These are phyloP conservation scores for Cerastoderma edule DNA, from an alignment of 2,888 invertebrate genomes.

Conservation along the genomic window DNA sequence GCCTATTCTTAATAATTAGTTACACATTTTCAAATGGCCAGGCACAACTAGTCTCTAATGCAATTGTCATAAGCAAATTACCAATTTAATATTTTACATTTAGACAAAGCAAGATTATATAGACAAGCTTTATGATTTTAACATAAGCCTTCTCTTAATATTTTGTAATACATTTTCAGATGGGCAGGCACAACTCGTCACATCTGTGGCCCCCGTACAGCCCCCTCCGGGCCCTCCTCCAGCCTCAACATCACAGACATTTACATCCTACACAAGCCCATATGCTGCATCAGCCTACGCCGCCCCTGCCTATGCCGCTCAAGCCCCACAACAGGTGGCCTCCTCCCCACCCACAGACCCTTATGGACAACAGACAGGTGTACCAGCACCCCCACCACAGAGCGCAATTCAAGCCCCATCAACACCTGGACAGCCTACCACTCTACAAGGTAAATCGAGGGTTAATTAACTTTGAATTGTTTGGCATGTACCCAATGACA, in stretches of 20 bases:
- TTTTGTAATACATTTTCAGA: constrained; percentile 30
- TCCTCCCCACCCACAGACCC: constrained; percentile 41
- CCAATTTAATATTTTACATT: no score
- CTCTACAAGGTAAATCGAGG: constrained; percentile 32
- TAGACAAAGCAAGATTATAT: no score
- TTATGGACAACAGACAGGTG: constrained; percentile 41
- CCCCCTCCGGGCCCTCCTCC: constrained; percentile 38
- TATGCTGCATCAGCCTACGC: constrained; percentile 47
- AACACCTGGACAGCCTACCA: constrained; percentile 46
- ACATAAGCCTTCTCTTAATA: neutral
- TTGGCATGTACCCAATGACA: neutral
- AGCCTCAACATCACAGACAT: constrained; percentile 32
- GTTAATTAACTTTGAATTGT: neutral
- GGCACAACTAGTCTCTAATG: neutral
- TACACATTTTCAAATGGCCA: neutral
- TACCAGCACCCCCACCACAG: constrained; percentile 46
- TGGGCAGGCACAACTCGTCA: constrained; percentile 48
- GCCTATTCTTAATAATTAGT: no score
- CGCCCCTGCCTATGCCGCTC: constrained; percentile 24
- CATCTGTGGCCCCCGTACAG: constrained; percentile 41
- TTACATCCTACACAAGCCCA: constrained; percentile 53
- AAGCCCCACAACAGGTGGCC: constrained; percentile 4
- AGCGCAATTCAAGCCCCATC: constrained; percentile 52
- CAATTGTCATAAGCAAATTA: no score
- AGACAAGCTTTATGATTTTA: neutral